Percentiles rank a stretch among this genome's conserved stretches.
These are phyloP conservation scores for Pterocles gutturalis DNA, from an alignment of 2,113 vertebrate species.

Conservation along the genomic window DNA sequence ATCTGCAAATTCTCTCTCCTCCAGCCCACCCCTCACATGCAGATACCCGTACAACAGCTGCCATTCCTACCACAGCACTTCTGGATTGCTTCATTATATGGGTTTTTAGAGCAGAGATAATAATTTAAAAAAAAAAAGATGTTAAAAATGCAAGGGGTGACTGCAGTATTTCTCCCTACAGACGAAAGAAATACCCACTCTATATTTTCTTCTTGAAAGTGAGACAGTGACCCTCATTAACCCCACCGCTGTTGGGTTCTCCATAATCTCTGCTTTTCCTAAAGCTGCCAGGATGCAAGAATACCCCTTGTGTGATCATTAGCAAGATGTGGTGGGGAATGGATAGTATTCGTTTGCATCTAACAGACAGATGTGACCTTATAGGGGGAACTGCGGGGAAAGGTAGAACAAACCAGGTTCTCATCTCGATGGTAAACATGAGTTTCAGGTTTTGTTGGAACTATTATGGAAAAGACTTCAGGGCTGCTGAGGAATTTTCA, in stretches of 20 bases:
- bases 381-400: not conserved
- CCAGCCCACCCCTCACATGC: not conserved
- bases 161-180: not conserved
- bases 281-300: not conserved
- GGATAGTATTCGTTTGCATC: not conserved
- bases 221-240: not conserved
- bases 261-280: not conserved
- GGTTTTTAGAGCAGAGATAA: not conserved
- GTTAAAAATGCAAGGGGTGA: not conserved
- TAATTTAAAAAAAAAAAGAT: not conserved
- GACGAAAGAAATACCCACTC: not conserved
- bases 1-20: not conserved
- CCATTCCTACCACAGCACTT: not conserved
- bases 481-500: not conserved
- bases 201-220: not conserved
- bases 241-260: not conserved
- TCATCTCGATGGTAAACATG: not conserved
- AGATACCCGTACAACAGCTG: not conserved
- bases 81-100: not conserved
- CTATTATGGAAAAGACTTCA: not conserved
- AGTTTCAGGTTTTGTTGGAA: not conserved
- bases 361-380: not conserved
- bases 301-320: not conserved
- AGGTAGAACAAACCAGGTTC: not conserved
- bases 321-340: not conserved